Evolutionary conservation across 2,888 invertebrate species (phyloP).

Genomic region (Hyles lineata): DNA sequence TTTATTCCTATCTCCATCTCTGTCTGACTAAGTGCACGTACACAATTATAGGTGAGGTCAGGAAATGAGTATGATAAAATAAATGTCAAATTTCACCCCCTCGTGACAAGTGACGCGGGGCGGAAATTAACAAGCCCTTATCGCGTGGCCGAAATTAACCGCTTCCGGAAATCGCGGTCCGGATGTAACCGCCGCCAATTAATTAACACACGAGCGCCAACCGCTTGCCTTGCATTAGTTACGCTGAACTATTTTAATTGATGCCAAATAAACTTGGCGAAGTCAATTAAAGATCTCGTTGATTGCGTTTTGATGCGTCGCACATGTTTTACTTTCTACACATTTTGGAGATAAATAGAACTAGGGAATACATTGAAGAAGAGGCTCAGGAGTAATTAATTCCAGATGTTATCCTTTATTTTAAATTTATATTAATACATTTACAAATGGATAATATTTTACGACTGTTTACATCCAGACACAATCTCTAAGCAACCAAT

Average conservation of each 20-base stretch:
- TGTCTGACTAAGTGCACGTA: conserved; percentile 2
- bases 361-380: too few relatives aligned
- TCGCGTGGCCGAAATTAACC: conserved; percentile 64
- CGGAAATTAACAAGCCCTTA: conserved; percentile 73
- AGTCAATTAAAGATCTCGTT: not conserved
- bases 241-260: conserved; percentile 32
- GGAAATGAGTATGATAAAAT: conserved; percentile 29
- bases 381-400: too few relatives aligned
- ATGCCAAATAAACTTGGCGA: conserved; percentile 13
- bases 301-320: not conserved
- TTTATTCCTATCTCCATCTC: not conserved
- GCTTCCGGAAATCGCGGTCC: conserved; percentile 47
- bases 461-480: too few relatives aligned
- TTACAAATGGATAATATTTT: too few relatives aligned
- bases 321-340: too few relatives aligned
- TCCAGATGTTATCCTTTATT: too few relatives aligned
- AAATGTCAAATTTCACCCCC: conserved; percentile 28
- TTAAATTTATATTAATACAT: too few relatives aligned
- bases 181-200: conserved; percentile 40
- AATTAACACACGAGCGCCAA: conserved; percentile 37
- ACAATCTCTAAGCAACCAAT: too few relatives aligned
- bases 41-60: conserved; percentile 23
- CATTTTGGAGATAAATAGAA: too few relatives aligned
- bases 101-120: conserved; percentile 59
- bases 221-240: conserved; percentile 29